phyloP scores from a whole-genome alignment of 2,113 vertebrate species.

The Festucalex cinctus region DNA sequence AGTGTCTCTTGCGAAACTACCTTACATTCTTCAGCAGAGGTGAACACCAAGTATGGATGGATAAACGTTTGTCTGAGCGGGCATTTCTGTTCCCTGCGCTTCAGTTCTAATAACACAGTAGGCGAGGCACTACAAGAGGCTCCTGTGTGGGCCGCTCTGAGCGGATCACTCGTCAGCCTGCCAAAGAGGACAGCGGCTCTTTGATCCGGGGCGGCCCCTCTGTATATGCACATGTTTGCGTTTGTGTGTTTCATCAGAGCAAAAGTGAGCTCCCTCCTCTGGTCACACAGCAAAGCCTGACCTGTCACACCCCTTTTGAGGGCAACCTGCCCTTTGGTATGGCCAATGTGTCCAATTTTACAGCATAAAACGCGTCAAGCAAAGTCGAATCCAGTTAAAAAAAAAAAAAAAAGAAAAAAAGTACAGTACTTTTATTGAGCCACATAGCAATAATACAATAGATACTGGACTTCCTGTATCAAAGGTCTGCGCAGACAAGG shows the following conservation, averaged over 20 bases:
- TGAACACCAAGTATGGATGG: slow-evolving; percentile 19
- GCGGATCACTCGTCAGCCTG: slow-evolving; percentile 61
- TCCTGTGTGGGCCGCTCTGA: slow-evolving; percentile 61
- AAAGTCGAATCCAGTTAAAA: background rate
- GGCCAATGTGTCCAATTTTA: slow-evolving; percentile 18
- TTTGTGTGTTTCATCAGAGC: slow-evolving; percentile 18
- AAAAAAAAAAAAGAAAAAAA: background rate
- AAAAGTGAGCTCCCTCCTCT: slow-evolving; percentile 49
- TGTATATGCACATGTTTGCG: slow-evolving; percentile 20
- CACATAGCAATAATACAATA: slow-evolving; percentile 18
- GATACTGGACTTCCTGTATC: slow-evolving; percentile 49
- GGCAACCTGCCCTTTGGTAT: slow-evolving; percentile 45
- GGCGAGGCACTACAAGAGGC: slow-evolving; percentile 55
- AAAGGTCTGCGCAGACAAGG: slow-evolving; percentile 43
- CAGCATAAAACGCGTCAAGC: background rate
- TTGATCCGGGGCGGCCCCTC: slow-evolving; percentile 52
- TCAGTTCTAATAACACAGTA: slow-evolving; percentile 53
- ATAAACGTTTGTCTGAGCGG: slow-evolving; percentile 18
- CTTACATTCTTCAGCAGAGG: background rate
- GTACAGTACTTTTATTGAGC: slow-evolving; percentile 12
- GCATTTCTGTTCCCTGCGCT: slow-evolving; percentile 7
- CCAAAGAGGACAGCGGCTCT: slow-evolving; percentile 63
- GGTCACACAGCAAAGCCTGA: slow-evolving; percentile 41
- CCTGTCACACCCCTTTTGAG: slow-evolving; percentile 42
- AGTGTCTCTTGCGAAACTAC: background rate